Percentiles rank a stretch among this genome's conserved stretches.
These are phyloP conservation scores for Linnaemya tessellans DNA, from an alignment of 2,888 invertebrate species.

Conservation along the genomic window DNA sequence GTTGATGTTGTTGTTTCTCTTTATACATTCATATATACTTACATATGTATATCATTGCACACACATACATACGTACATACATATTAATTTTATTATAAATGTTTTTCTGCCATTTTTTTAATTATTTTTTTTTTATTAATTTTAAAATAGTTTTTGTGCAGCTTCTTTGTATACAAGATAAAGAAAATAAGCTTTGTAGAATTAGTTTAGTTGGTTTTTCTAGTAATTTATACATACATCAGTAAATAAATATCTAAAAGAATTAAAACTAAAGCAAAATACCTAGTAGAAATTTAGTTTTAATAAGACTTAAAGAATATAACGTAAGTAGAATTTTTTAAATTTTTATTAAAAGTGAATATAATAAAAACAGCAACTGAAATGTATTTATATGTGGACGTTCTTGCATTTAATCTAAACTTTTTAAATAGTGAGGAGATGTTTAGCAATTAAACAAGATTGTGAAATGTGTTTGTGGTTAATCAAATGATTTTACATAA, in stretches of 20 bases:
- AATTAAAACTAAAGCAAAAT: background rate
- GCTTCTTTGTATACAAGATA: constrained; percentile 63
- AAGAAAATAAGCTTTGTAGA: constrained; percentile 57
- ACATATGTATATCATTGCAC: background rate
- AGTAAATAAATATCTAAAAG: background rate
- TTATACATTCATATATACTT: constrained; percentile 35
- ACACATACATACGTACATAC: background rate
- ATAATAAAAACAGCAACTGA: background rate
- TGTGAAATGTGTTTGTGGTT: background rate
- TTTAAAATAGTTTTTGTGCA: constrained; percentile 72
- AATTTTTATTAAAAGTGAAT: background rate
- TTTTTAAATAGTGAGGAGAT: background rate
- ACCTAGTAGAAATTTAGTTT: background rate
- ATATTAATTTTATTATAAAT: constrained; percentile 58
- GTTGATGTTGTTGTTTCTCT: constrained; percentile 49
- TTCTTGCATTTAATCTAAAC: background rate
- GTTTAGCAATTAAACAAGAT: background rate
- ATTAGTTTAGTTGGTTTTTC: constrained; percentile 48
- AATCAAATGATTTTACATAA: no score
- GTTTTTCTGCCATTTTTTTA: constrained; percentile 63
- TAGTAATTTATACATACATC: constrained; percentile 11
- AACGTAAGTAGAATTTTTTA: no score
- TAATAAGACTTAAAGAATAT: no score
- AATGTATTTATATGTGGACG: no score
- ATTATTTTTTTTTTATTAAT: constrained; percentile 67